Base-by-base conservation (phyloP, 1,140 invertebrate genomes). In the Physella acuta region DNA sequence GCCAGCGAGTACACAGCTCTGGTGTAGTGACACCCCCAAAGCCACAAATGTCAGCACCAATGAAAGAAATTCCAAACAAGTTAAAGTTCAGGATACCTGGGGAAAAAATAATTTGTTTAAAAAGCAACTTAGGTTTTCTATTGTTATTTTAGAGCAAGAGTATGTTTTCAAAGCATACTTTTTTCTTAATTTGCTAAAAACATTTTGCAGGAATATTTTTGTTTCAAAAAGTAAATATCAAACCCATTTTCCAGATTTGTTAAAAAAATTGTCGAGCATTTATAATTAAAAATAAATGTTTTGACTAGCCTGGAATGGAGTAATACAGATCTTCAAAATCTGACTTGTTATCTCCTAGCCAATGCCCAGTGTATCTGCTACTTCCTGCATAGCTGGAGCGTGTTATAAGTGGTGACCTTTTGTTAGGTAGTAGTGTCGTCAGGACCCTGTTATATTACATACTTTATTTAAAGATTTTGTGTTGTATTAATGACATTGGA, bases 21-120 rank as follows among this genome's bases (percentile, higher is more conserved):
- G 81, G 80, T 0, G 92, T 94, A 0, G 93, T 90, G 79, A 93
- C 90, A 3, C 89, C 89, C 76, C 88, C 88, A 84, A 95, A 96
- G 1, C 94, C 94, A 86, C 94, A 96, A 73, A 96, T 94, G 83
- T 96, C 93, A 2, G 93, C 91, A 0, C 94, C 94, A 82, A 94
- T 90, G 87, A 93, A 87, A 14, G 92, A 91, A 33, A 94, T 81
- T 5, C 86, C 86, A 76, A 86, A 88, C 65, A 87, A 61, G 20
- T 85, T 78, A 67, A 83, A 82, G 49, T 79, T 79, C 37, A 84
- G 65, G 4, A 84, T 83, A 34, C 56, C 81, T 81, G 73, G 28
- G 79, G 75, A 33, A 31, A 52, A 20, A 53, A 66, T 20, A 17
- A 26, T 49, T 49, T 49, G n/a, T 49, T n/a, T 14, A n/a, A n/a